A percentile compares a stretch with the other conserved stretches of the same genome.
These are phyloP conservation scores for Drosophila pseudoobscura DNA, from an alignment of 1,140 invertebrate genomes.

Conservation along the genomic window DNA sequence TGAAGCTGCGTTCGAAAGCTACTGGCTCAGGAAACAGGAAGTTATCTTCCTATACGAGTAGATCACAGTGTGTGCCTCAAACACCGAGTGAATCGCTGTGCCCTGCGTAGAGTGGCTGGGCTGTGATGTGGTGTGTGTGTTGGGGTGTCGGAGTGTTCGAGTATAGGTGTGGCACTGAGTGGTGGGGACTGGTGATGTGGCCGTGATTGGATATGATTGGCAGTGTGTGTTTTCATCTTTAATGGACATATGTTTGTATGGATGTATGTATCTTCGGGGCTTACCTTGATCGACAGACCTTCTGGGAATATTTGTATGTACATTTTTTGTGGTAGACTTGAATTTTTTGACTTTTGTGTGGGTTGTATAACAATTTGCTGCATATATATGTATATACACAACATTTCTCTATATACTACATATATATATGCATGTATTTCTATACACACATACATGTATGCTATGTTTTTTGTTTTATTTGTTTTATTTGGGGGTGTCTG, in stretches of 20 bases:
- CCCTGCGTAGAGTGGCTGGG: too few relatives aligned
- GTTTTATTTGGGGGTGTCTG: constrained; percentile 2
- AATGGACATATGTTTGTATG: not conserved
- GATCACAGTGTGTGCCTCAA: too few relatives aligned
- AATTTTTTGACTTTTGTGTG: constrained; percentile 37
- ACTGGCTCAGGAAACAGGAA: too few relatives aligned
- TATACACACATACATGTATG: not conserved
- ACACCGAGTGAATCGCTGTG: too few relatives aligned
- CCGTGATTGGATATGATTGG: too few relatives aligned
- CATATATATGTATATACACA: constrained; percentile 15
- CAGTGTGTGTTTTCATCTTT: too few relatives aligned
- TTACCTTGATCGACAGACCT: constrained; percentile 55
- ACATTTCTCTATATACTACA: not conserved
- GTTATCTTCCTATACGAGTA: too few relatives aligned
- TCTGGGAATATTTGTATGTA: constrained; percentile 42
- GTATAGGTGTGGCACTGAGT: not conserved
- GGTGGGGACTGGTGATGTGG: not conserved
- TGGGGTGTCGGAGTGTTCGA: not conserved
- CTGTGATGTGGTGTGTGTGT: not conserved
- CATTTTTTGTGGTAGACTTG: constrained; percentile 47
- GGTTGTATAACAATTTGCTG: constrained; percentile 32
- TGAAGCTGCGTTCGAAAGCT: too few relatives aligned
- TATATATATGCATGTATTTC: constrained; percentile 10
- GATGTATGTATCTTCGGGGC: constrained; percentile 29
- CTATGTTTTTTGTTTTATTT: constrained; percentile 21